These are phyloP conservation scores for Drosophila atripex DNA, from an alignment of 2,888 invertebrate genomes.

Conservation along the genomic window DNA sequence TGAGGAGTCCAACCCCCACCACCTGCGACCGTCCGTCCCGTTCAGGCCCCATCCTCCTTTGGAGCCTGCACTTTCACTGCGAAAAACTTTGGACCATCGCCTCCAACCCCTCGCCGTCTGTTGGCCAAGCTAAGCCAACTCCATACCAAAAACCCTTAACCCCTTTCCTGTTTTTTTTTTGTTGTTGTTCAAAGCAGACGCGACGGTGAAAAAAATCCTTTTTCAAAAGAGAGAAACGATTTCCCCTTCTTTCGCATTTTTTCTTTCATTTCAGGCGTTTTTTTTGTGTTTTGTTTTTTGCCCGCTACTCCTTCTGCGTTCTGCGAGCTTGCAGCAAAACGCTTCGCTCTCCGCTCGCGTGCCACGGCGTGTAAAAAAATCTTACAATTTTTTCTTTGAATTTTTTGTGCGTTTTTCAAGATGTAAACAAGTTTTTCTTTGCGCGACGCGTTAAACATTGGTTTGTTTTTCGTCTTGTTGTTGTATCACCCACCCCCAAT, in stretches of 20 bases:
- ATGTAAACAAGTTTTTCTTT: conserved; percentile 80
- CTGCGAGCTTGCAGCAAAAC: conserved; percentile 44
- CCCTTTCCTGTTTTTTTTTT: background rate
- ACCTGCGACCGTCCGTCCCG: background rate
- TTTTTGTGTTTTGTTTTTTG: conserved; percentile 35
- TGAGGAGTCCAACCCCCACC: background rate
- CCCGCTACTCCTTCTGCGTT: conserved; percentile 49
- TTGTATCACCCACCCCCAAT: conserved; percentile 25
- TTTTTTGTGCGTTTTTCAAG: conserved; percentile 63
- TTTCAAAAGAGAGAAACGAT: conserved; percentile 57
- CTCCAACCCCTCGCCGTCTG: conserved; percentile 63
- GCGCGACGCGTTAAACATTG: conserved; percentile 58
- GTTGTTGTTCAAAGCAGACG: conserved; percentile 52
- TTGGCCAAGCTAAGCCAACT: conserved; percentile 25
- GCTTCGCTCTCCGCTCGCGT: conserved; percentile 56
- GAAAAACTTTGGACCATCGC: conserved; percentile 47
- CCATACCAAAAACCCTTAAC: conserved; percentile 14
- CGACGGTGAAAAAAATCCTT: conserved; percentile 62
- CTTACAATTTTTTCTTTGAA: conserved; percentile 39
- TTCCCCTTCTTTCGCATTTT: conserved; percentile 41
- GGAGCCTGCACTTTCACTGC: conserved; percentile 72
- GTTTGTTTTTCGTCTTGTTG: conserved; percentile 31
- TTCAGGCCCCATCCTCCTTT: conserved; percentile 1
- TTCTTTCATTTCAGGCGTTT: conserved; percentile 35
- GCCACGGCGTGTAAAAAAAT: conserved; percentile 46